Evolutionary conservation across 2,797 vertebrate species (phyloP).

Genomic region (Lutjanus argentimaculatus): DNA sequence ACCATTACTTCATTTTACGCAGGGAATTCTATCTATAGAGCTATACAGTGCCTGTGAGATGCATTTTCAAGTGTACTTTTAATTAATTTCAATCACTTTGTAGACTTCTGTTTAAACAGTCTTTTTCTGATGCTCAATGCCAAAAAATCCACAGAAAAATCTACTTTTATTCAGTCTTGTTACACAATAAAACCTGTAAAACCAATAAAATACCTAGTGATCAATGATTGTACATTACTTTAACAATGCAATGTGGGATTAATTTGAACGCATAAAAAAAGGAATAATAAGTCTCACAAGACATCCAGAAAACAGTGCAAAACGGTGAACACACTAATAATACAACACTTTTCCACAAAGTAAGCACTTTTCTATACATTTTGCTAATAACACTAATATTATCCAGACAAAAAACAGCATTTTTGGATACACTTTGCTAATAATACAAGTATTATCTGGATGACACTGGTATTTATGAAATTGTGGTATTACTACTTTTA

Average conservation of each 20-base stretch:
- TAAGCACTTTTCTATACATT: too few species aligned
- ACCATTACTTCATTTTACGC: not conserved
- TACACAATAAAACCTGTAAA: too few species aligned
- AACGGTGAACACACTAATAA: not conserved
- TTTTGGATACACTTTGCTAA: too few species aligned
- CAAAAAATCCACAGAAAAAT: not conserved
- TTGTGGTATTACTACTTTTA: too few species aligned
- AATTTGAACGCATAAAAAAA: not conserved
- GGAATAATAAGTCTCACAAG: not conserved
- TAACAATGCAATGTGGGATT: not conserved
- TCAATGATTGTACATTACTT: not conserved
- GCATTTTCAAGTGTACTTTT: not conserved
- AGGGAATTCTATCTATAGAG: not conserved
- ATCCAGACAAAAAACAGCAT: too few species aligned
- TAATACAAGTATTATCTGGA: too few species aligned
- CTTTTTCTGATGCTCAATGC: not conserved
- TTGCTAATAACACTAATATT: too few species aligned
- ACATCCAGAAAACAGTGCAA: not conserved
- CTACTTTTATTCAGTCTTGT: not conserved
- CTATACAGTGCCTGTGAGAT: not conserved
- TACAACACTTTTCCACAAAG: not conserved
- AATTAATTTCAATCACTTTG: not conserved
- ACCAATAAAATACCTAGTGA: fast-evolving
- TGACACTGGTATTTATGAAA: too few species aligned
- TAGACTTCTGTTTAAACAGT: not conserved